These are phyloP conservation scores for Drosophila eugracilis DNA, from an alignment of 1,140 invertebrate species.

Conservation along the genomic window DNA sequence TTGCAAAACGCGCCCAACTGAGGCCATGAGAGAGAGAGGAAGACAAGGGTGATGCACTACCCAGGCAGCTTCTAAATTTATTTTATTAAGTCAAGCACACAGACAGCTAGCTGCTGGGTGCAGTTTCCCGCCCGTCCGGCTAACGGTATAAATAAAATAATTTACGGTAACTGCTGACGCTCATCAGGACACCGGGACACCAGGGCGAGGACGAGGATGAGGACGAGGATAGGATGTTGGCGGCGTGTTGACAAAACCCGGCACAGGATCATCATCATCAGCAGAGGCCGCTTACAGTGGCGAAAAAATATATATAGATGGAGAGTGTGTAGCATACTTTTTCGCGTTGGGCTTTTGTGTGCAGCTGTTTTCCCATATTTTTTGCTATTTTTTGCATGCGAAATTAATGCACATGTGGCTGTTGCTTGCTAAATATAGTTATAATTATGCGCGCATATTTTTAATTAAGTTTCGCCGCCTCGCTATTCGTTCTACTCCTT, in stretches of 20 bases:
- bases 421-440: constrained; percentile 78
- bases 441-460: constrained; percentile 83
- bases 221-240: constrained; percentile 41
- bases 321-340: constrained; percentile 66
- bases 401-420: constrained; percentile 74
- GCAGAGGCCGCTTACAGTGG: constrained; percentile 62
- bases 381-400: constrained; percentile 55
- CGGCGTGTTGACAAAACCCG: constrained; percentile 76
- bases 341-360: constrained; percentile 68
- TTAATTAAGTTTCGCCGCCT: constrained; percentile 76
- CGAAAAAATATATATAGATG: constrained; percentile 34
- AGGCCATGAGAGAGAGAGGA: neutral
- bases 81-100: constrained; percentile 84
- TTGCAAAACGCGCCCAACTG: constrained; percentile 28
- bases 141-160: constrained; percentile 82
- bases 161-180: constrained; percentile 82
- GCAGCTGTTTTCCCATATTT: constrained; percentile 39
- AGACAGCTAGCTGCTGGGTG: constrained; percentile 61
- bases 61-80: constrained; percentile 79
- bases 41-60: constrained; percentile 15
- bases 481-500: constrained; percentile 18
- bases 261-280: constrained; percentile 75
- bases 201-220: constrained; percentile 25
- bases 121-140: constrained; percentile 36
- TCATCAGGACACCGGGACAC: constrained; percentile 64